Conservation (phyloP, 1,140 invertebrate species). For the Drosophila kepulauana region DNA sequence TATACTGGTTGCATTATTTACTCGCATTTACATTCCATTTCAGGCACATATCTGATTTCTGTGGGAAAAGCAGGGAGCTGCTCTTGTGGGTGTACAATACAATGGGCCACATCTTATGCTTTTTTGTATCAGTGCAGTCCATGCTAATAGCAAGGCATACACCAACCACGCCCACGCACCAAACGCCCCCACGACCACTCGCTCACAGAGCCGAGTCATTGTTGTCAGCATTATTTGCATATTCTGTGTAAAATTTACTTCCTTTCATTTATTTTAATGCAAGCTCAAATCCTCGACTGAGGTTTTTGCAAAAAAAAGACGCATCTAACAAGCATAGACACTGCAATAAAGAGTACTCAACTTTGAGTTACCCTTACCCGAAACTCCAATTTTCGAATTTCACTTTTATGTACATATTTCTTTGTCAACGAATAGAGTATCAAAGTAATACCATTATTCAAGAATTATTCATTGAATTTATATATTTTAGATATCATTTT, state of each 20-base stretch:
- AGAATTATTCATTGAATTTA: too few relatives aligned
- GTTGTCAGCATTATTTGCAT: constrained; percentile 82
- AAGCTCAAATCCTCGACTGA: constrained; percentile 50
- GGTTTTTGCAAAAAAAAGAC: constrained; percentile 21
- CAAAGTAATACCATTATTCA: too few relatives aligned
- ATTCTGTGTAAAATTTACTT: constrained; percentile 77
- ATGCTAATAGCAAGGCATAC: constrained; percentile 64
- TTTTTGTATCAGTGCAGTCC: constrained; percentile 64
- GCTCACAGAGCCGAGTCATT: constrained; percentile 56
- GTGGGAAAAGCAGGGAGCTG: background rate
- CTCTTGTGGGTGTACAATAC: constrained; percentile 14
- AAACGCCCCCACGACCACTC: constrained; percentile 18
- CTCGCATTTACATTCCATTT: constrained; percentile 52
- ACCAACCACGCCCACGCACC: constrained; percentile 12
- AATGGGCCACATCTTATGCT: constrained; percentile 59
- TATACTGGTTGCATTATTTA: constrained; percentile 59
- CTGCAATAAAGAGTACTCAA: background rate
- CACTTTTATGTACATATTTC: too few relatives aligned
- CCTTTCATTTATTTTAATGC: constrained; percentile 65
- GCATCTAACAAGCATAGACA: constrained; percentile 13
- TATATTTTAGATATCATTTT: too few relatives aligned
- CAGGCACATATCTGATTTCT: constrained; percentile 66
- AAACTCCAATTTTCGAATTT: background rate
- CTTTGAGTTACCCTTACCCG: background rate
- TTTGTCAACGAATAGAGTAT: too few relatives aligned